A percentile compares a stretch with the other conserved stretches of the same genome.
Conservation (phyloP, 2,797 vertebrate genomes). For the Ptychobarbus kaznakovi region DNA sequence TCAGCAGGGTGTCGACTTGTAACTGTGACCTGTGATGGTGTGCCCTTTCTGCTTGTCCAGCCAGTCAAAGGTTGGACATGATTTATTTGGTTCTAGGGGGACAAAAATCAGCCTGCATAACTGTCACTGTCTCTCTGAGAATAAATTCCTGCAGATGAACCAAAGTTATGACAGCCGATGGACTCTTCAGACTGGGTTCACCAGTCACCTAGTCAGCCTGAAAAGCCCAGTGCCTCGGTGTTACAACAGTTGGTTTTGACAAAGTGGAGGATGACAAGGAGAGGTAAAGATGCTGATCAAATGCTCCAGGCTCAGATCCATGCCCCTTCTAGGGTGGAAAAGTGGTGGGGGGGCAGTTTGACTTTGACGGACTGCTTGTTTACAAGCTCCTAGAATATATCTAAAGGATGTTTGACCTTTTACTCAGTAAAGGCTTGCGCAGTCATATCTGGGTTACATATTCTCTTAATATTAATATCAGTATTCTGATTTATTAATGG, state of each 20-base stretch:
- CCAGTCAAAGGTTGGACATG: constrained; percentile 54
- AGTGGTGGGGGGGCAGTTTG: background rate
- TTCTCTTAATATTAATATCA: background rate
- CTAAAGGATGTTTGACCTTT: constrained; percentile 1
- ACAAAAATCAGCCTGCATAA: constrained; percentile 54
- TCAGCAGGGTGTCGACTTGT: constrained; percentile 47
- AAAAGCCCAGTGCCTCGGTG: constrained; percentile 41
- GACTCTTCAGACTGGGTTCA: constrained; percentile 53
- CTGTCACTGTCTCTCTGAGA: constrained; percentile 57
- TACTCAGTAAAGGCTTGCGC: background rate
- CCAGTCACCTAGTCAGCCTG: constrained; percentile 46
- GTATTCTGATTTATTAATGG: background rate
- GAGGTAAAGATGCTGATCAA: constrained; percentile 52
- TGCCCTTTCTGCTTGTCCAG: constrained; percentile 62
- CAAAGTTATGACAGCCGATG: constrained; percentile 41
- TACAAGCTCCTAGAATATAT: constrained; percentile 25
- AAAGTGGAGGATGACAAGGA: constrained; percentile 58
- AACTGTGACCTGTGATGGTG: constrained; percentile 54
- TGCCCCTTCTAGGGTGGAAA: constrained; percentile 8
- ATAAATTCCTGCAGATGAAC: constrained; percentile 47
- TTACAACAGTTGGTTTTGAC: constrained; percentile 60
- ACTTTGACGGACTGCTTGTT: constrained; percentile 37
- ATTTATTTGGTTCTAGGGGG: constrained; percentile 57
- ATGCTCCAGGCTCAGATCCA: constrained; percentile 16
- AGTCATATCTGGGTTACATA: background rate